A percentile compares a stretch with the other conserved stretches of the same genome.
These are phyloP conservation scores for Xylophagus ater DNA, from an alignment of 2,888 invertebrate species.

Conservation along the genomic window DNA sequence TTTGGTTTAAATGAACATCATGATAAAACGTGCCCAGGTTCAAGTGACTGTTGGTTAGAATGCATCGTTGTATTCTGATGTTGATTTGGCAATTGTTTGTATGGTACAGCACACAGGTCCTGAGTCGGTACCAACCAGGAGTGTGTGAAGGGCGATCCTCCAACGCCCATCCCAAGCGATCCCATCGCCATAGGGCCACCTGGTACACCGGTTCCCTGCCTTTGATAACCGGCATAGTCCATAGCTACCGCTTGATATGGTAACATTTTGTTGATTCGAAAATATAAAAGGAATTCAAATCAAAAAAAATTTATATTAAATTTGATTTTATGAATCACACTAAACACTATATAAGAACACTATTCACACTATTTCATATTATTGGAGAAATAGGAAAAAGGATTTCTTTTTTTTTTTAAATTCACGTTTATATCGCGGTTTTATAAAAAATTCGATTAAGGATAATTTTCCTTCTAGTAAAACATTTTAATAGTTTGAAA, in stretches of 20 bases:
- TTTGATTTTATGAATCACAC: too few relatives aligned
- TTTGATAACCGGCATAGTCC: conserved; percentile 65
- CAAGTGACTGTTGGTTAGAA: conserved; percentile 44
- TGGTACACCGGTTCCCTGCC: conserved; percentile 41
- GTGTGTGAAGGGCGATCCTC: conserved; percentile 67
- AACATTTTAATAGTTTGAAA: too few relatives aligned
- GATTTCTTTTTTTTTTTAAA: too few relatives aligned
- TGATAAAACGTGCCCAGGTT: conserved; percentile 81
- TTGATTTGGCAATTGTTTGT: conserved; percentile 51
- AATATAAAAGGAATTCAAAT: too few relatives aligned
- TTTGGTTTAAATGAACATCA: conserved; percentile 33
- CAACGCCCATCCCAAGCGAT: conserved; percentile 44
- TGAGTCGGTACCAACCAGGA: conserved; percentile 90
- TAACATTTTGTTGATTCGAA: too few relatives aligned
- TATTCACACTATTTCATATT: too few relatives aligned
- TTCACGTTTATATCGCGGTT: too few relatives aligned
- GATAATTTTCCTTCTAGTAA: too few relatives aligned
- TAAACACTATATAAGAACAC: too few relatives aligned
- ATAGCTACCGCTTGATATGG: conserved; percentile 82
- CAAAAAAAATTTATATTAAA: too few relatives aligned
- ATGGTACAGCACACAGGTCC: conserved; percentile 83
- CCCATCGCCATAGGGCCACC: conserved; percentile 40
- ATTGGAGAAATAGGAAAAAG: too few relatives aligned
- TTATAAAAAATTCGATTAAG: too few relatives aligned
- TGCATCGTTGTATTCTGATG: conserved; percentile 35